phyloP scores from a whole-genome alignment of 2,113 vertebrate species.

The Cathartes aura region DNA sequence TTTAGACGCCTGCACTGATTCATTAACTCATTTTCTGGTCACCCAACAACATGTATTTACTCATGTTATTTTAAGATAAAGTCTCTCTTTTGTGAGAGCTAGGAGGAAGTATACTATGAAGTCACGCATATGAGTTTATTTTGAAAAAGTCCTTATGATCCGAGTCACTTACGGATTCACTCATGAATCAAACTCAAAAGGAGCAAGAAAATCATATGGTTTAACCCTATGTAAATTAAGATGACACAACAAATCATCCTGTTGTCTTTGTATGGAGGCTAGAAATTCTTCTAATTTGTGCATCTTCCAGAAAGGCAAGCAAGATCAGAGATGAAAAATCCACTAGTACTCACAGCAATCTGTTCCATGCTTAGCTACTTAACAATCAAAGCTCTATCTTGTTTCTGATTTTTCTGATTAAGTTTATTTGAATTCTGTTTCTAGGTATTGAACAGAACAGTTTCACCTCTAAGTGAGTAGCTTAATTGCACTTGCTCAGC shows the following conservation, averaged over 20 bases:
- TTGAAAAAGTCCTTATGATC: not conserved
- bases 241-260: not conserved
- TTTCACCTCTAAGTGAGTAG: not conserved
- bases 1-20: not conserved
- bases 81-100: not conserved
- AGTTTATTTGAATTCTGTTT: not conserved
- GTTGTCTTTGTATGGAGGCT: not conserved
- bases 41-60: not conserved
- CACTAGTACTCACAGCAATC: not conserved
- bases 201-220: not conserved
- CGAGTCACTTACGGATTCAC: not conserved
- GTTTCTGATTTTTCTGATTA: not conserved
- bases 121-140: not conserved
- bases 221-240: not conserved
- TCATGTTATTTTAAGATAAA: not conserved
- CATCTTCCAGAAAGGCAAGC: not conserved
- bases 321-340: not conserved
- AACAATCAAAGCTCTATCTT: not conserved
- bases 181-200: not conserved
- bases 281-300: not conserved
- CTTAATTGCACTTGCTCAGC: not conserved
- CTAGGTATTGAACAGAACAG: not conserved
- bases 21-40: not conserved
- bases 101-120: not conserved
- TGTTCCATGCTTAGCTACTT: not conserved